These are phyloP conservation scores for Erythrolamprus reginae DNA, from an alignment of 2,113 vertebrate genomes.

Conservation along the genomic window DNA sequence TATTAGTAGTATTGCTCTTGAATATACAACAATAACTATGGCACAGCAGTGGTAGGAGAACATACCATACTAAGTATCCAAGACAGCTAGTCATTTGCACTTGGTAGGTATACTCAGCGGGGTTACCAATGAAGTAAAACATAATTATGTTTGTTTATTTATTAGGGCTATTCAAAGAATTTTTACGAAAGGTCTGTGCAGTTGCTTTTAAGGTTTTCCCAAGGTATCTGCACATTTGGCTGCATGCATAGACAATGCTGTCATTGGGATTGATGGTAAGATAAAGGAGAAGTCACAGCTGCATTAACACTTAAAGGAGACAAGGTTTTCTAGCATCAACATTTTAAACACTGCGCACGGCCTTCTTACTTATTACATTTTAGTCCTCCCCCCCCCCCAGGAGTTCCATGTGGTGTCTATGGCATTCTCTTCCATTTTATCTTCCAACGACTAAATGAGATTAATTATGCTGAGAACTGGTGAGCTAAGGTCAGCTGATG, in stretches of 20 bases:
- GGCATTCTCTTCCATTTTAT: neutral
- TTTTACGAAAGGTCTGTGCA: neutral
- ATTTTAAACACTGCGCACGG: neutral
- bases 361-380: neutral
- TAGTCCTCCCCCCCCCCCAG: neutral
- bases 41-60: neutral
- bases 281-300: neutral
- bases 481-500: neutral
- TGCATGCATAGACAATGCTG: neutral
- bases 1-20: neutral
- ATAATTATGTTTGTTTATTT: neutral
- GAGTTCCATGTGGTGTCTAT: neutral
- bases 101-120: neutral
- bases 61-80: neutral
- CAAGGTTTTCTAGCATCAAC: neutral
- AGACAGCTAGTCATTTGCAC: neutral
- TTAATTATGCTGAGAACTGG: neutral
- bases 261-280: neutral
- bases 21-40: neutral
- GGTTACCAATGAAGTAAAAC: neutral
- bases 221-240: neutral
- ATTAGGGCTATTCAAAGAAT: neutral
- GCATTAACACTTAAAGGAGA: neutral
- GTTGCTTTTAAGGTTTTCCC: neutral
- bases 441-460: neutral